Conservation (phyloP, 2,113 vertebrate genomes). For the Oncorhynchus gorbuscha region DNA sequence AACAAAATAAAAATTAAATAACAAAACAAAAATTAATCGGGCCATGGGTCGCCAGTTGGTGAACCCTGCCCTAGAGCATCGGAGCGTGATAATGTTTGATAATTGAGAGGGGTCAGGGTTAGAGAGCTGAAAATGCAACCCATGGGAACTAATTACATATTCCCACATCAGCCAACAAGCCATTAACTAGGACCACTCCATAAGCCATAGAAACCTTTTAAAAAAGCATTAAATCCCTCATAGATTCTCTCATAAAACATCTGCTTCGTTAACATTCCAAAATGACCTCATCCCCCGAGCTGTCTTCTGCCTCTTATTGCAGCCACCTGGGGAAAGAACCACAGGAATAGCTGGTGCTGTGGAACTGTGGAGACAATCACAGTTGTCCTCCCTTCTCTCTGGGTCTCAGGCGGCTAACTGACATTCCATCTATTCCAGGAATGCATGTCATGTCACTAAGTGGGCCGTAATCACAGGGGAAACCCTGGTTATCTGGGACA, state of each 20-base stretch:
- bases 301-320: not conserved
- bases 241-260: not conserved
- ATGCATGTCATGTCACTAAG: conserved; percentile 52
- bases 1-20: too few species aligned
- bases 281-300: conserved; percentile 23
- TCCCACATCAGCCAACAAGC: too few species aligned
- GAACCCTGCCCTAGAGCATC: too few species aligned
- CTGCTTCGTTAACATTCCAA: conserved; percentile 30
- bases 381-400: conserved; percentile 10
- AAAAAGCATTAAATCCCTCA: conserved; percentile 6
- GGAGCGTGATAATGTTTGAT: too few species aligned
- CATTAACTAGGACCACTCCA: not conserved
- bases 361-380: not conserved
- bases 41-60: too few species aligned
- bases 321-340: conserved; percentile 11
- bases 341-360: conserved; percentile 10
- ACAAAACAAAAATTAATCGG: too few species aligned
- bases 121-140: too few species aligned
- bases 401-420: conserved; percentile 44
- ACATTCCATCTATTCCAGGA: conserved; percentile 61
- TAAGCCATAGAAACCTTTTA: not conserved
- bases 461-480: conserved; percentile 59
- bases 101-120: too few species aligned
- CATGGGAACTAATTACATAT: too few species aligned
- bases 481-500: conserved; percentile 48